Evolutionary conservation across 2,797 vertebrate species (phyloP).

Genomic region (Adrianichthys oophorus): DNA sequence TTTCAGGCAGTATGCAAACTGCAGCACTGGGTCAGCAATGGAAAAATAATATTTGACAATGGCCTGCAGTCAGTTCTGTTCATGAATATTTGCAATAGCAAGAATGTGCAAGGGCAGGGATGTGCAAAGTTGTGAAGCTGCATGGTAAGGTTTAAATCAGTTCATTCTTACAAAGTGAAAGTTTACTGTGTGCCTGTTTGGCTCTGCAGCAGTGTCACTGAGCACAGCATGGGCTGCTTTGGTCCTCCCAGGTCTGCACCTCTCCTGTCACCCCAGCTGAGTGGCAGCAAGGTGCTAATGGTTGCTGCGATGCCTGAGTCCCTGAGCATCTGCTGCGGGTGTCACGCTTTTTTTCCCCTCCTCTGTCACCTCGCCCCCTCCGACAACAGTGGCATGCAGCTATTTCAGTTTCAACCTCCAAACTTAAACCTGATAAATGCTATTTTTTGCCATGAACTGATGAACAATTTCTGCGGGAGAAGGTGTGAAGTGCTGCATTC

Average conservation of each 20-base stretch:
- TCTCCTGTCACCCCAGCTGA: conserved; percentile 68
- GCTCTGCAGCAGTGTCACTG: conserved; percentile 41
- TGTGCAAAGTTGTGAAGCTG: conserved; percentile 17
- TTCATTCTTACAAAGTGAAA: conserved; percentile 47
- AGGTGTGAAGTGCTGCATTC: conserved; percentile 53
- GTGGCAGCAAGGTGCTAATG: conserved; percentile 83
- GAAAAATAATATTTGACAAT: conserved; percentile 60
- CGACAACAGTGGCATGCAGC: conserved; percentile 62
- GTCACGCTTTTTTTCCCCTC: conserved; percentile 66
- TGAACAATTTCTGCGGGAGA: conserved; percentile 61
- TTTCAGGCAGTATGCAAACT: conserved; percentile 59
- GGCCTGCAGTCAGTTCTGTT: conserved; percentile 58
- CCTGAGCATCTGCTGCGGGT: conserved; percentile 79
- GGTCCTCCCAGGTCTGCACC: conserved; percentile 66
- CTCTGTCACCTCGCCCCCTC: conserved; percentile 66
- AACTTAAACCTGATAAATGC: conserved; percentile 63
- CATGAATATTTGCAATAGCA: conserved; percentile 48
- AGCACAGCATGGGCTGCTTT: conserved; percentile 44
- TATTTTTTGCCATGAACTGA: conserved; percentile 46
- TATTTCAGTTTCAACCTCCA: conserved; percentile 61
- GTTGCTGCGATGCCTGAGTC: conserved; percentile 70
- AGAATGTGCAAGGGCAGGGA: conserved; percentile 29
- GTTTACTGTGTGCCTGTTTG: conserved; percentile 49
- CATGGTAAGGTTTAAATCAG: conserved; percentile 24
- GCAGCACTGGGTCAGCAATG: conserved; percentile 17